These are phyloP conservation scores for Meloidogyne exigua DNA, from an alignment of 1,140 invertebrate species.

Conservation along the genomic window DNA sequence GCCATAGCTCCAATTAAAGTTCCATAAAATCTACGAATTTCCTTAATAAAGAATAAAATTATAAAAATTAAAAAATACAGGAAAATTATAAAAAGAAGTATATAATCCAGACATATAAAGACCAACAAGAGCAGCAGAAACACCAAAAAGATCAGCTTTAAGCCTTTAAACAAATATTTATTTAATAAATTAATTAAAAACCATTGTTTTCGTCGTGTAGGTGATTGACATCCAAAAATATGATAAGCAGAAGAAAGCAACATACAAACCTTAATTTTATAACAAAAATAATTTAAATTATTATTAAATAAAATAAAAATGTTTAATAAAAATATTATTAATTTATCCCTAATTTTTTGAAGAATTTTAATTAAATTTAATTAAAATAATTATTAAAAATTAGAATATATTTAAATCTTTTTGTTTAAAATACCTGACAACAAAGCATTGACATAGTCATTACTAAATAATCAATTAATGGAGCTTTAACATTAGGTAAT, in stretches of 20 bases:
- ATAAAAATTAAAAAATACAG: conserved; percentile 67
- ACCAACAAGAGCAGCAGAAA: conserved; percentile 83
- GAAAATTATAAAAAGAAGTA: conserved; percentile 92
- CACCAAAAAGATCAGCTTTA: conserved; percentile 86
- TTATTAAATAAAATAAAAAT: too few relatives aligned
- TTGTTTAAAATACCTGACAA: conserved; percentile 54
- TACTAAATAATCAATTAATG: conserved; percentile 75
- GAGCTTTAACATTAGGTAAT: conserved; percentile 61
- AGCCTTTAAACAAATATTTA: conserved; percentile 65
- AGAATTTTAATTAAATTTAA: too few relatives aligned
- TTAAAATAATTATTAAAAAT: too few relatives aligned
- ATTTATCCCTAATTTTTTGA: too few relatives aligned
- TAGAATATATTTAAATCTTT: too few relatives aligned
- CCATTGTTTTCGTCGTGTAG: conserved; percentile 80
- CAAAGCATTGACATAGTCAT: conserved; percentile 80
- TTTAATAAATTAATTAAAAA: neutral
- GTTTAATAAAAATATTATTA: too few relatives aligned
- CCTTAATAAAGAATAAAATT: neutral
- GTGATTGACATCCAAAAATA: conserved; percentile 86
- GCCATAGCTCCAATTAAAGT: conserved; percentile 17
- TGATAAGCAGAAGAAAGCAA: conserved; percentile 85
- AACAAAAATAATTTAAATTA: too few relatives aligned
- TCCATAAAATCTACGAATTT: conserved; percentile 13
- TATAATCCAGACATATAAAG: conserved; percentile 93
- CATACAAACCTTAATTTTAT: conserved; percentile 79